A percentile compares a stretch with the other conserved stretches of the same genome.
phyloP scores from a whole-genome alignment of 2,797 vertebrate genomes.

The Pseudochromis fuscus region DNA sequence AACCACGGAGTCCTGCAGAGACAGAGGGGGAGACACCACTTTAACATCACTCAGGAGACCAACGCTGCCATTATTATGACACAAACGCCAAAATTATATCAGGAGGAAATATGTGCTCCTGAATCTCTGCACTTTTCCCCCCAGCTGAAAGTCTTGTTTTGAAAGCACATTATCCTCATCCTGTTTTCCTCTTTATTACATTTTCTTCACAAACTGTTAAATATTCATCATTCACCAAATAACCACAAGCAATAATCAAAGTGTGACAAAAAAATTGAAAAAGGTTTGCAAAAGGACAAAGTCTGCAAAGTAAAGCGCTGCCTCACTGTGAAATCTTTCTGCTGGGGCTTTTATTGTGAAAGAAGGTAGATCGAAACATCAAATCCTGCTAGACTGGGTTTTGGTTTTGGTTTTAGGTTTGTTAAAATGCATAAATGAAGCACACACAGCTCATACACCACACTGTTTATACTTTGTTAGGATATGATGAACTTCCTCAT shows the following conservation, averaged over 20 bases:
- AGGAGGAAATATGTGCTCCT: constrained; percentile 3
- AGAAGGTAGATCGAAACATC: too few relatives aligned
- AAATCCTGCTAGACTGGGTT: too few relatives aligned
- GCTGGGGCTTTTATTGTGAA: too few relatives aligned
- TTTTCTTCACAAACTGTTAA: not conserved
- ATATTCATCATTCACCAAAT: not conserved
- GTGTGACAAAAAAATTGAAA: too few relatives aligned
- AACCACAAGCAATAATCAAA: not conserved
- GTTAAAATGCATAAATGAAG: too few relatives aligned
- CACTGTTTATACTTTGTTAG: too few relatives aligned
- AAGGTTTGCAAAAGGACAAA: too few relatives aligned
- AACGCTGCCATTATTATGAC: not conserved
- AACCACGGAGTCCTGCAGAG: constrained; percentile 96
- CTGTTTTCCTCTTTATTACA: not conserved
- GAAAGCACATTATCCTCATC: not conserved
- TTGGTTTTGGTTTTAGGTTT: too few relatives aligned
- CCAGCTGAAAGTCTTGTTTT: not conserved
- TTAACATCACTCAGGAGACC: constrained; percentile 27
- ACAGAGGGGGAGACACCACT: constrained; percentile 16
- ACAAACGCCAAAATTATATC: constrained; percentile 5
- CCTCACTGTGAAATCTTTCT: too few relatives aligned
- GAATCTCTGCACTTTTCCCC: constrained; percentile 1
- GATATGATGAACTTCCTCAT: too few relatives aligned
- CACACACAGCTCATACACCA: too few relatives aligned
- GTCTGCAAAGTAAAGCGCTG: too few relatives aligned